Conservation (phyloP, 92 coral and sea anemone species). For the Epizoanthus scotinus region DNA sequence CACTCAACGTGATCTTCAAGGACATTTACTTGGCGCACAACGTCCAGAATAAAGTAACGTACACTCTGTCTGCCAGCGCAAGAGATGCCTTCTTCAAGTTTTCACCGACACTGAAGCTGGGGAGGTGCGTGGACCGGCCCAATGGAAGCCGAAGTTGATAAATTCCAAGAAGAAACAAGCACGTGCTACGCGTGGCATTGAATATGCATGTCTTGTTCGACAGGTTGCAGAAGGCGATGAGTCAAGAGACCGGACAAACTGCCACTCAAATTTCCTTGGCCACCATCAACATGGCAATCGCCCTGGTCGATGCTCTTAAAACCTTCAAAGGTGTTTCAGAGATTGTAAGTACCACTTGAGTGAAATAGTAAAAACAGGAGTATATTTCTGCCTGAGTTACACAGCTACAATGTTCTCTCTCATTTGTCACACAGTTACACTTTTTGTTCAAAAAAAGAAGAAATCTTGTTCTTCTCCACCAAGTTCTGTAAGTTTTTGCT, state of each 20-base stretch:
- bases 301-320: conserved; percentile 12
- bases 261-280: conserved; percentile 4
- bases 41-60: background rate
- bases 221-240: conserved; percentile 23
- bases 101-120: background rate
- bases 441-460: no score
- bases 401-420: no score
- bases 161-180: conserved; percentile 44
- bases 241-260: conserved; percentile 35
- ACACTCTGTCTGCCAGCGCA: conserved; percentile 25
- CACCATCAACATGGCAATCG: conserved; percentile 21
- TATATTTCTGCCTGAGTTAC: no score
- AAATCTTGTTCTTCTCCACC: no score
- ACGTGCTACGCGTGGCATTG: conserved; percentile 38
- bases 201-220: conserved; percentile 16
- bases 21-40: conserved; percentile 20
- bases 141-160: conserved; percentile 40
- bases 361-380: no score
- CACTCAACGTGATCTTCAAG: conserved; percentile 16
- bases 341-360: conserved; percentile 8
- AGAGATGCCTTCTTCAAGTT: conserved; percentile 37
- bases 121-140: background rate
- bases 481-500: no score
- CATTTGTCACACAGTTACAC: no score
- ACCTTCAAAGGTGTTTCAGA: conserved; percentile 38